phyloP scores from a whole-genome alignment of 2,888 invertebrate genomes.

The Tenthredo livida region DNA sequence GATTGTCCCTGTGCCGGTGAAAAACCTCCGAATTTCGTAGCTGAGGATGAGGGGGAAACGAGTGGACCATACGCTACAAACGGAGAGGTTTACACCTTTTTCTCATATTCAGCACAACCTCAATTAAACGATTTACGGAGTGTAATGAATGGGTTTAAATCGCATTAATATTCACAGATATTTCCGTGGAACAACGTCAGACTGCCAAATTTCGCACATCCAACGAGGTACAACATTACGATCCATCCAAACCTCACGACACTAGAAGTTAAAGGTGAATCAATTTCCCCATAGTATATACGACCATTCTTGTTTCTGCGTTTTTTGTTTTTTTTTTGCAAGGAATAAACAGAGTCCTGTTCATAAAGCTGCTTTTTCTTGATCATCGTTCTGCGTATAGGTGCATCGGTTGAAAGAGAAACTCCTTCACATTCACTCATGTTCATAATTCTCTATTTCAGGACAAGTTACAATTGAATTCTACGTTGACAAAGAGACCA shows the following conservation, averaged over 20 bases:
- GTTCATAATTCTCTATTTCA: constrained; percentile 72
- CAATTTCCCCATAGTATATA: not conserved
- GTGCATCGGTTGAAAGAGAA: not conserved
- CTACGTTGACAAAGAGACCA: constrained; percentile 89
- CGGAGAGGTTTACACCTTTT: constrained; percentile 78
- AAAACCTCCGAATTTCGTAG: constrained; percentile 82
- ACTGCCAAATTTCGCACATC: constrained; percentile 88
- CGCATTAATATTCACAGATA: constrained; percentile 75
- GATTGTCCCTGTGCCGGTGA: constrained; percentile 87
- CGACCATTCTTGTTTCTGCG: too few species aligned
- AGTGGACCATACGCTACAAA: constrained; percentile 86
- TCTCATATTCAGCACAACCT: not conserved
- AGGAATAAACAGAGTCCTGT: not conserved
- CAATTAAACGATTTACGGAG: not conserved
- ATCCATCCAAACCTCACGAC: constrained; percentile 96
- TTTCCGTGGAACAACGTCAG: constrained; percentile 89
- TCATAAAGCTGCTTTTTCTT: not conserved
- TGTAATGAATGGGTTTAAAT: not conserved
- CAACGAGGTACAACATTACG: constrained; percentile 92
- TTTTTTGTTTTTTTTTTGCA: too few species aligned
- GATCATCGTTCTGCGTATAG: not conserved
- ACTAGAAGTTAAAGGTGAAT: constrained; percentile 90
- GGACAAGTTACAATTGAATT: constrained; percentile 93
- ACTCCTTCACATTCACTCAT: not conserved
- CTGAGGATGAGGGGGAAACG: constrained; percentile 83